Base-by-base conservation (phyloP, 2,888 invertebrate species). In the Trissoscelio sp. region DNA sequence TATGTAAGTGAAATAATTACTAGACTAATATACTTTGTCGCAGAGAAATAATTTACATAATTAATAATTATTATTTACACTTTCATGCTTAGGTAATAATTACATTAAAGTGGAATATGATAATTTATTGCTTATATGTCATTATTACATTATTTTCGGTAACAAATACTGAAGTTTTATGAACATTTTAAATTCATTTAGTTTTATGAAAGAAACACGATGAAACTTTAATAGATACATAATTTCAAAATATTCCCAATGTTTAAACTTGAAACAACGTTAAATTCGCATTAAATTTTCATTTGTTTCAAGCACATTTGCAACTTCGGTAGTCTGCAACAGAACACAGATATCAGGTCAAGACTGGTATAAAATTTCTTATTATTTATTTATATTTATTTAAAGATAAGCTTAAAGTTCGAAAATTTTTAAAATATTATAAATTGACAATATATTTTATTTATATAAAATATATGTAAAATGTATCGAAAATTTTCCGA, bases 311-410 rank as follows among this genome's bases (percentile, higher is more conserved):
- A 48, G 22, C 22, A 7, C 20, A 48, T 22, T 58, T 18, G 44
- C 16, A 44, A 18, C 44, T 44, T 44, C 16, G 18, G 9, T 20
- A 42, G 42, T 24, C 14, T 55, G 28, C 18, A 55, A 42, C 14
- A 37, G 7, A 42, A n/a, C 16, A 1, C n/a, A 34, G 24, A 53
- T 39, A 39, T 28, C 20, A 57, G 44, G 69, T 69, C 69, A 57
- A 69, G 57, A 24, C 44, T 22, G 42, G 22, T 57, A 28, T 28
- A 22, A 57, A 69, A 28, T 69, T 55, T 44, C 55, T 16, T 4
- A 16, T 46, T 24, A 48, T 48, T 64, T 18, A 64, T 48, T 48
- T 51, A 31, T 5, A 48, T 31, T 11, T 20, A 31, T 31, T 12
- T 31, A 42, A 20, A 28, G 20, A 44, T 44, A 28, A 51, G 24